Evolutionary conservation across 2,113 vertebrate species (phyloP).

Genomic region (Apus apus): DNA sequence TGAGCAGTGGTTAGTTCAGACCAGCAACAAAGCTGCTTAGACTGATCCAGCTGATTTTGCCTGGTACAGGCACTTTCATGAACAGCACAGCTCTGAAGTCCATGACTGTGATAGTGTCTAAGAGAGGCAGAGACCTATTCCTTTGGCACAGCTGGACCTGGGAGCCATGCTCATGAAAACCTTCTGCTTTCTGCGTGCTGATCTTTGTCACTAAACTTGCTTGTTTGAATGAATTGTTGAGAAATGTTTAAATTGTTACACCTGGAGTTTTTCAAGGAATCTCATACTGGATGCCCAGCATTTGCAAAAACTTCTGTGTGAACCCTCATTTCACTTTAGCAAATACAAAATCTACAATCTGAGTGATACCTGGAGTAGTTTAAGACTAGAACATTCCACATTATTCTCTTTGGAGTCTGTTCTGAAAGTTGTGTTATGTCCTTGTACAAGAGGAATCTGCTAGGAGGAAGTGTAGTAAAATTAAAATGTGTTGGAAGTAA

Average conservation of each 20-base stretch:
- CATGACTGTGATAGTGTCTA: not conserved
- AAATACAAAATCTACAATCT: not conserved
- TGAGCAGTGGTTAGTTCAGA: not conserved
- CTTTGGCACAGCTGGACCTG: not conserved
- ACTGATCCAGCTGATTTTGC: not conserved
- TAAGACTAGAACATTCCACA: not conserved
- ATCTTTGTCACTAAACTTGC: not conserved
- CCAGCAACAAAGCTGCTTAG: not conserved
- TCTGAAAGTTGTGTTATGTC: not conserved
- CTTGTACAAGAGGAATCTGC: not conserved
- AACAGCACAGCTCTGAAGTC: accelerated
- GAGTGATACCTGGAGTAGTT: not conserved
- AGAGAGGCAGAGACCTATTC: not conserved
- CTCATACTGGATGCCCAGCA: not conserved
- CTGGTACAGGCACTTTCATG: not conserved
- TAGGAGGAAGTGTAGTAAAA: not conserved
- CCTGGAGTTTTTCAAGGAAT: not conserved
- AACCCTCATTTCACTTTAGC: not conserved
- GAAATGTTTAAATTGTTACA: not conserved
- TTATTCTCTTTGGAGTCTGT: not conserved
- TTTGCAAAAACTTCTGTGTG: not conserved
- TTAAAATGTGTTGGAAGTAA: not conserved
- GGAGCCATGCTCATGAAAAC: not conserved
- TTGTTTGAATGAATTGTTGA: not conserved
- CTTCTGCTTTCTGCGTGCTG: not conserved